Percentiles rank a stretch among this genome's conserved stretches.
phyloP scores from a whole-genome alignment of 92 coral and sea anemone genomes.

The Pocillopora meandrina region DNA sequence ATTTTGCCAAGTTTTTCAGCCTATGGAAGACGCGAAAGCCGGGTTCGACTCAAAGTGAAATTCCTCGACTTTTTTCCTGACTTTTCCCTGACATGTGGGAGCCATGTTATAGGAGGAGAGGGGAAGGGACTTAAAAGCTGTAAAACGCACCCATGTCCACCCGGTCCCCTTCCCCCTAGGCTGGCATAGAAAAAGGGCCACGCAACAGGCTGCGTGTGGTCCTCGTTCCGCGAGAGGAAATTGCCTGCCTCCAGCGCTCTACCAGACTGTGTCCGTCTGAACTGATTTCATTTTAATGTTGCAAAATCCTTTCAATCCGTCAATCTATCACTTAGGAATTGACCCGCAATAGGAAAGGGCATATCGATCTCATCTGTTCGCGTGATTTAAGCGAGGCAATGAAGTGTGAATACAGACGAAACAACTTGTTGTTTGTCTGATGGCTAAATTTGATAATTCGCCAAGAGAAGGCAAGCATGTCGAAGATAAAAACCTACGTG shows the following conservation, averaged over 20 bases:
- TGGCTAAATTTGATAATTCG: not conserved
- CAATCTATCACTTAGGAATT: not conserved
- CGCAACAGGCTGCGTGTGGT: not conserved
- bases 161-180: no score
- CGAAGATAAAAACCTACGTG: not conserved
- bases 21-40: no score
- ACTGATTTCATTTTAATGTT: not conserved
- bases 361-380: not conserved
- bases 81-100: no score
- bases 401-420: not conserved
- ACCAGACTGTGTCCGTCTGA: not conserved
- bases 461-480: not conserved
- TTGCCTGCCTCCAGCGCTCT: not conserved
- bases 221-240: not conserved
- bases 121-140: no score
- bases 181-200: no score
- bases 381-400: not conserved
- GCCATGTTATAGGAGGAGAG: no score
- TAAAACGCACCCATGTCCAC: no score
- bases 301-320: not conserved
- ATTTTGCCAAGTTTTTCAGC: no score
- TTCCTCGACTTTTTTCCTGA: no score
- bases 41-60: no score
- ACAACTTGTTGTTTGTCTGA: not conserved
- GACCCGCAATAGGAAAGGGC: not conserved